Conservation (phyloP, 2,113 vertebrate species). For the Sylvietta virens region DNA sequence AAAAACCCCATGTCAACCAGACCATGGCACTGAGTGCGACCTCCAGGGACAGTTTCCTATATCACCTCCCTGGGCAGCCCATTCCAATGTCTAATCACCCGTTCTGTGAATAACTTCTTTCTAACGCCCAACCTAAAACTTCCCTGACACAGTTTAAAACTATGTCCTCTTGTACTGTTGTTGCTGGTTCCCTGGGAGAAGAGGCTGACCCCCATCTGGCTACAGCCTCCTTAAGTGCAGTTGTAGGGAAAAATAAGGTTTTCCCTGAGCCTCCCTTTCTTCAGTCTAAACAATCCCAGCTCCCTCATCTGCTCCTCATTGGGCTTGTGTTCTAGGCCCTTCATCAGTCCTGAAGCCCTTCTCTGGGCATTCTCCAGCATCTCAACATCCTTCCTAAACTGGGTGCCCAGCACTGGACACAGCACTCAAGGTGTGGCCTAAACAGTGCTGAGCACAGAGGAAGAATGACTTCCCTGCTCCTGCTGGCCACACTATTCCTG, state of each 20-base stretch:
- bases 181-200: background rate
- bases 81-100: background rate
- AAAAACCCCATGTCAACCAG: background rate
- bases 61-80: too few relatives aligned
- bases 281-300: background rate
- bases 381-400: background rate
- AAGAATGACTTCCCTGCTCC: background rate
- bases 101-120: background rate
- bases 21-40: background rate
- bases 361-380: background rate
- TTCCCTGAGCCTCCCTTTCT: background rate
- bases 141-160: background rate
- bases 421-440: rapidly evolving
- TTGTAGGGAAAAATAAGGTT: background rate
- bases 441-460: background rate
- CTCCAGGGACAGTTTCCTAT: background rate
- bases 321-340: background rate
- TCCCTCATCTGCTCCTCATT: background rate
- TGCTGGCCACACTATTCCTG: background rate
- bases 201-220: background rate
- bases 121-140: background rate
- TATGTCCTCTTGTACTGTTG: background rate
- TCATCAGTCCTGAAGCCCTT: background rate
- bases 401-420: background rate
- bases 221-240: background rate